Base-by-base conservation (phyloP, 2,797 vertebrate genomes). In the Sternotherus odoratus region DNA sequence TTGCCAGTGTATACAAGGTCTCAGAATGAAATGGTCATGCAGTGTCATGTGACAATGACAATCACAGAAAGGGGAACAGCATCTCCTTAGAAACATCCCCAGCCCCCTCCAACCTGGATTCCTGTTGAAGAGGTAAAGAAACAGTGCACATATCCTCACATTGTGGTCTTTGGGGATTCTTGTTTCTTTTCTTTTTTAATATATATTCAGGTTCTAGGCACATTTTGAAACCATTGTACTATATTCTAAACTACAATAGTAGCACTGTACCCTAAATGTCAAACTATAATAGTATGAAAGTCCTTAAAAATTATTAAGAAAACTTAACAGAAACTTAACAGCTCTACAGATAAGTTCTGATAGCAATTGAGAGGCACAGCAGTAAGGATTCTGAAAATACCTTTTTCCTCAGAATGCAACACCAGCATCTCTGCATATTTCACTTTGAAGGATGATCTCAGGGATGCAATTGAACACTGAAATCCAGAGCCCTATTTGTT, bases 21-120 rank as follows among this genome's bases (percentile, higher is more conserved):
- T 77, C 85, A 87, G 80, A 50, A 88, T 8, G 43, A 88, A 77
- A 66, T 77, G 86, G 33, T 77, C 26, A 2, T 48, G 53, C 46
- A 72, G 51, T 36, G 10, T 89, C 89, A 88, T 91, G 33, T 92
- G 72, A 84, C 74, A 90, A 13, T 46, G 69, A 49, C 5, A 91
- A 53, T 88, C 39, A 54, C 33, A 95, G 12, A n/a, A 92, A 83
- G 39, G 89, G 85, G 84, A 87, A 82, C 83, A 74, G 48, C 4
- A 85, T 92, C 54, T 94, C 7, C 49, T 90, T 88, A 77, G 77
- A 91, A 94, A 74, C 79, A 88, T 30, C 30, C 79, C 53, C 43
- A 87, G 78, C 1, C 15, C 39, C 69, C 12, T 74, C 5, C 39
- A 74, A 24, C 72, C 12, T 23, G 49, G 5, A 94, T 48, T 54